Conservation (phyloP, 1,140 invertebrate species). For the Yoshiicerus persimilis region DNA sequence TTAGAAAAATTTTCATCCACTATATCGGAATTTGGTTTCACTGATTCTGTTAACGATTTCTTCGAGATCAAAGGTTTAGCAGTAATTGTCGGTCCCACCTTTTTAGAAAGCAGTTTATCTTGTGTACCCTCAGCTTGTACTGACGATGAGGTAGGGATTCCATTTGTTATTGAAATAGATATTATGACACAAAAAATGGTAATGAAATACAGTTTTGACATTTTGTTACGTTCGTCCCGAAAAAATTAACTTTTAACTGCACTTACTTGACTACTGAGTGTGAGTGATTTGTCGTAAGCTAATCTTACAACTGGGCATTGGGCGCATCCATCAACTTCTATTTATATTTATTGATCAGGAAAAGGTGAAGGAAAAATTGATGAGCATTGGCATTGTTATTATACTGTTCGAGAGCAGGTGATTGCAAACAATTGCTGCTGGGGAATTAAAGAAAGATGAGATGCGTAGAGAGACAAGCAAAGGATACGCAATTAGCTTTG, state of each 20-base stretch:
- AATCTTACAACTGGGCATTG: background rate
- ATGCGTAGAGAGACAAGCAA: background rate
- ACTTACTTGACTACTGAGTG: background rate
- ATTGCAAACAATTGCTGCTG: background rate
- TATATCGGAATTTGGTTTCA: background rate
- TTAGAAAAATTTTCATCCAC: background rate
- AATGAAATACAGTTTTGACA: background rate
- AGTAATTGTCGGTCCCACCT: background rate
- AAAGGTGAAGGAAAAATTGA: background rate
- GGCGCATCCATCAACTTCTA: background rate
- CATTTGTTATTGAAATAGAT: background rate
- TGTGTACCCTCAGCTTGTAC: background rate
- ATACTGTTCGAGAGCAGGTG: background rate
- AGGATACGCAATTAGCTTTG: background rate
- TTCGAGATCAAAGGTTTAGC: background rate
- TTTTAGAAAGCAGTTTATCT: background rate
- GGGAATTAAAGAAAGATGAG: background rate
- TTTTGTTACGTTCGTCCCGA: too few relatives aligned
- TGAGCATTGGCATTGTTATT: background rate
- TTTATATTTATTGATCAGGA: background rate
- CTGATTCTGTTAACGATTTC: background rate
- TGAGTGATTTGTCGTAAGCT: background rate
- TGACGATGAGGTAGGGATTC: background rate
- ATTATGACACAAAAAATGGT: background rate
- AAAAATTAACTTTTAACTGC: background rate